A percentile compares a stretch with the other conserved stretches of the same genome.
phyloP scores from a whole-genome alignment of 2,888 invertebrate species.

The Abrostola tripartita region DNA sequence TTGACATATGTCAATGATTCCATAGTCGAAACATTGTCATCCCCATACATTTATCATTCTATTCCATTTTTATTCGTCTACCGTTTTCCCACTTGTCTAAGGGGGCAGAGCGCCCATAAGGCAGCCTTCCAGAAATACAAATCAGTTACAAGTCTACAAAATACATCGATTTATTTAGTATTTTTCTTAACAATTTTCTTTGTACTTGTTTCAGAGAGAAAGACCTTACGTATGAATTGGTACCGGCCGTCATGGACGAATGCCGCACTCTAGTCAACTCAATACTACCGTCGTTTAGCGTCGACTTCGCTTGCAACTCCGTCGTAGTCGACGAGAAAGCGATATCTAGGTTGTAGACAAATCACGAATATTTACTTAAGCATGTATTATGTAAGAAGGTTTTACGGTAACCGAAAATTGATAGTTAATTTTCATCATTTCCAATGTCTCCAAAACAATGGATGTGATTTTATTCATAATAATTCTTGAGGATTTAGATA shows the following conservation, averaged over 20 bases:
- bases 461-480: background rate
- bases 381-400: background rate
- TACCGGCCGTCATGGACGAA: conserved; percentile 62
- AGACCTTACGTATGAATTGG: conserved; percentile 64
- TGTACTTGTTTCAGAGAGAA: conserved; percentile 63
- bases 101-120: too few species aligned
- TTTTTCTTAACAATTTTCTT: background rate
- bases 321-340: conserved; percentile 67
- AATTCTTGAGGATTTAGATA: background rate
- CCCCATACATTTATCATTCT: too few species aligned
- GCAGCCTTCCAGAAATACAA: too few species aligned
- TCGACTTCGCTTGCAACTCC: conserved; percentile 68
- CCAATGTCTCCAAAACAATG: background rate
- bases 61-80: too few species aligned
- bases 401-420: background rate
- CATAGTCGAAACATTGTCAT: too few species aligned
- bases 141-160: background rate
- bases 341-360: conserved; percentile 61
- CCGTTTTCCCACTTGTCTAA: too few species aligned
- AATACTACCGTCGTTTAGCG: conserved; percentile 66
- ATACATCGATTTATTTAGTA: background rate
- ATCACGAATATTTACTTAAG: background rate
- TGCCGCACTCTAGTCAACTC: conserved; percentile 66
- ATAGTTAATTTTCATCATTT: background rate
- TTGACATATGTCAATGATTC: too few species aligned